Evolutionary conservation across 1,140 invertebrate genomes (phyloP).

Genomic region (Spodoptera litura): DNA sequence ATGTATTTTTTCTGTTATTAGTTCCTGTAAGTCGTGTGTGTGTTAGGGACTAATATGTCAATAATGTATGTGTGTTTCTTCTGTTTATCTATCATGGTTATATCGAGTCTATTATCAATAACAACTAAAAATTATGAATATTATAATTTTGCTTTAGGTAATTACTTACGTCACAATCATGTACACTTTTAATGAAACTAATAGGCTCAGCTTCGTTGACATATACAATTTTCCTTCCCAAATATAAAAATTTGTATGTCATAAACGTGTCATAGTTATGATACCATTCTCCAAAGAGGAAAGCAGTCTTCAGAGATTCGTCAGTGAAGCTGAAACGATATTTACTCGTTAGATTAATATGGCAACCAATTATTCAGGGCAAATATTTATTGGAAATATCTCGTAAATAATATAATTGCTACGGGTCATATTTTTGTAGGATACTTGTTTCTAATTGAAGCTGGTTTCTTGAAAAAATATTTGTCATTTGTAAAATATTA

Average conservation of each 20-base stretch:
- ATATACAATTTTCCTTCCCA: constrained; percentile 66
- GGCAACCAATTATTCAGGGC: constrained; percentile 1
- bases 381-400: not conserved
- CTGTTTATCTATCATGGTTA: too few species aligned
- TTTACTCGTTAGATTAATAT: constrained; percentile 23
- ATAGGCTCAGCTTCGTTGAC: constrained; percentile 54
- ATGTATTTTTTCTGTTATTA: too few species aligned
- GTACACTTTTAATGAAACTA: constrained; percentile 54
- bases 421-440: not conserved
- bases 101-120: too few species aligned
- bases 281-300: constrained; percentile 57
- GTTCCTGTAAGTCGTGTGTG: too few species aligned
- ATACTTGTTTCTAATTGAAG: too few species aligned
- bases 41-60: too few species aligned
- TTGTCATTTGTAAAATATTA: too few species aligned
- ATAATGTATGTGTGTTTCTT: too few species aligned
- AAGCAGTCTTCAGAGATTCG: constrained; percentile 52
- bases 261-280: constrained; percentile 71
- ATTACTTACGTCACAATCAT: constrained; percentile 59
- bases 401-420: too few species aligned
- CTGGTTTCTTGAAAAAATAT: too few species aligned
- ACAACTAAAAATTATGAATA: too few species aligned
- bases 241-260: constrained; percentile 65
- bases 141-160: too few species aligned
- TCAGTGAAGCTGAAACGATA: constrained; percentile 53